These are phyloP conservation scores for Epizoanthus stellaris DNA, from an alignment of 92 coral and sea anemone species.

Conservation along the genomic window DNA sequence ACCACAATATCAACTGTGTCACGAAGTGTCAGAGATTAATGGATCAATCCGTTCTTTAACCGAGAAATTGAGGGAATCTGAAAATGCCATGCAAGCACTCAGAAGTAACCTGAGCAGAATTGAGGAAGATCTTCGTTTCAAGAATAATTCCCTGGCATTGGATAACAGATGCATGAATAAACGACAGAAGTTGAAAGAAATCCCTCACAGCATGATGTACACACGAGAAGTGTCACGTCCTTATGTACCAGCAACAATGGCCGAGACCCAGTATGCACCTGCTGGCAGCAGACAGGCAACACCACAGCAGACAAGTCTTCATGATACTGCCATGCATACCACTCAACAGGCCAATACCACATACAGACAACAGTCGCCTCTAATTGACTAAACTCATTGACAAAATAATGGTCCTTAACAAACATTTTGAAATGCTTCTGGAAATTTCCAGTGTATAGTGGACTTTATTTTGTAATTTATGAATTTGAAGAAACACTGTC, in stretches of 20 bases:
- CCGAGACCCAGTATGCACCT: slow-evolving; percentile 51
- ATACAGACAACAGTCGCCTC: slow-evolving; percentile 49
- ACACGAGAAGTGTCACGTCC: slow-evolving; percentile 60
- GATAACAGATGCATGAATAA: slow-evolving; percentile 95
- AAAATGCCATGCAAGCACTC: slow-evolving; percentile 89
- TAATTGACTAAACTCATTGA: slow-evolving; percentile 39
- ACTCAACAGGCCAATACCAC: neutral
- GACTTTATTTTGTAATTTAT: too few species aligned
- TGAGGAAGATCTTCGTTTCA: slow-evolving; percentile 91
- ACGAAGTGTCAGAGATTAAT: slow-evolving; percentile 92
- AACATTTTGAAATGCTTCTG: slow-evolving; percentile 7
- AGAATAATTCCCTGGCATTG: slow-evolving; percentile 93
- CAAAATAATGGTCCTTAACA: neutral
- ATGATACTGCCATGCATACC: slow-evolving; percentile 33
- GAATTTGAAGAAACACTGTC: too few species aligned
- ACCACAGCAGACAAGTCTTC: slow-evolving; percentile 28
- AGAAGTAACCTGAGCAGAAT: slow-evolving; percentile 86
- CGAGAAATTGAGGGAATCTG: slow-evolving; percentile 92
- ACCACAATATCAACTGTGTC: slow-evolving; percentile 95
- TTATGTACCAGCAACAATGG: slow-evolving; percentile 50
- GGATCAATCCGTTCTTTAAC: slow-evolving; percentile 94
- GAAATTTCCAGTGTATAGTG: neutral
- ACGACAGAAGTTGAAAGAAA: slow-evolving; percentile 89
- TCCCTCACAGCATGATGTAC: slow-evolving; percentile 93
- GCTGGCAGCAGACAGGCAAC: slow-evolving; percentile 44